Conservation (phyloP, 2,888 invertebrate species). For the Lochmaea crataegi region DNA sequence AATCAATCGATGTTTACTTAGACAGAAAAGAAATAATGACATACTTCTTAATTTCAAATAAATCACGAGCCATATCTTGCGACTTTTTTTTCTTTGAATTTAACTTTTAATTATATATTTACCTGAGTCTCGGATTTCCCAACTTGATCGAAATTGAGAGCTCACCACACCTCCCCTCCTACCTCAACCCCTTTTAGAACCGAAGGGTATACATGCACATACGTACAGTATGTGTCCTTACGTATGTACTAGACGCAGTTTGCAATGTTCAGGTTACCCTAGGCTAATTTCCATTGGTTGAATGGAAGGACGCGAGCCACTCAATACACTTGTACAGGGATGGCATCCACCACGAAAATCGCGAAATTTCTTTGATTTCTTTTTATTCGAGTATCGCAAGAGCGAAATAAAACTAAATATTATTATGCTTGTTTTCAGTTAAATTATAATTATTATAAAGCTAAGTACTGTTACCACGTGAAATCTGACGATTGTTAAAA, state of each 20-base stretch:
- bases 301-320: conserved; percentile 28
- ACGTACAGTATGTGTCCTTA: conserved; percentile 19
- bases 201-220: not conserved
- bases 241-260: conserved; percentile 18
- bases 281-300: conserved; percentile 39
- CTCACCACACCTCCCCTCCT: not conserved
- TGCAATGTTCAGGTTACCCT: conserved; percentile 35
- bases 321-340: conserved; percentile 18
- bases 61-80: not conserved
- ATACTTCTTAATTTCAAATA: not conserved
- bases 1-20: not conserved
- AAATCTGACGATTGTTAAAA: too few relatives aligned
- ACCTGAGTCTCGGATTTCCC: not conserved
- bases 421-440: too few relatives aligned
- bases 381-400: too few relatives aligned
- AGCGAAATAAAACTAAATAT: too few relatives aligned
- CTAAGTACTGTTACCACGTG: too few relatives aligned
- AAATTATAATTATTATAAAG: too few relatives aligned
- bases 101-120: conserved; percentile 10
- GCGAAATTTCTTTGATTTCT: too few relatives aligned
- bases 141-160: conserved; percentile 9
- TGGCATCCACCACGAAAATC: not conserved
- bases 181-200: not conserved
- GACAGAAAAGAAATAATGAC: not conserved
- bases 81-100: not conserved